Evolutionary conservation across 1,140 invertebrate species (phyloP), one percentile per base, ranked within the genome.

Genomic region (Aphelinus atriplicis): DNA sequence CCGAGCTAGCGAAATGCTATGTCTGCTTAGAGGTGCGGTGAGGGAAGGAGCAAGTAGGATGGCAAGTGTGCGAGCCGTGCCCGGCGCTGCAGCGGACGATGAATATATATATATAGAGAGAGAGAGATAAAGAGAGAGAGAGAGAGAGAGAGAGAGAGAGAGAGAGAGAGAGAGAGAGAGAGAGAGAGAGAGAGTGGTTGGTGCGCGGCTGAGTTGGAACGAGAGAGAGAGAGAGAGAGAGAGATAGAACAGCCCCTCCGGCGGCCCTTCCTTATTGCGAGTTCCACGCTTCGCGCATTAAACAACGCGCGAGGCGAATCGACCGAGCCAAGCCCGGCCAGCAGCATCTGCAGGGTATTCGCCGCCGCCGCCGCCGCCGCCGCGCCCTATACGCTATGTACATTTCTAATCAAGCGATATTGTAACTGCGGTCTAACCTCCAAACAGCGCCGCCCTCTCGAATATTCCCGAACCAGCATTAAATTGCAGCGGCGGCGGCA

Each of bases 351-450:
- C 9, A 9, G 4, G 51, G 51, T 53, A 53, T 53, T 6, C 51
- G 9, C 4, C 77, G 78, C 78, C 69, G 75, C 69, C 58, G 48
- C 50, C 62, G 50, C 58, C 58, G 60, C 26, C 26, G 26, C 26
- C 26, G 26, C 26, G 26, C 26, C 26, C 26, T 26, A 87, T 87
- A 85, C 85, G 82, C 85, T 86, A 88, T 88, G 87, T 88, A 88
- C 87, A 88, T 88, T 88, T 88, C 87, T 88, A 88, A 88, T 88
- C 87, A 88, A 88, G 87, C 86, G 87, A 88, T 88, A 88, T 88
- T 88, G 87, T 88, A 88, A 88, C 87, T 88, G 87, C 83, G 87
- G 87, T 88, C 87, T 88, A 87, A 86, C 86, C 83, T 86, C 84
- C 84, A 85, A 85, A 86, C 84, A 86, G 83, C 83, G 81, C 82